Conservation (phyloP, 1,140 invertebrate genomes). For the Lepeophtheirus salmonis region DNA sequence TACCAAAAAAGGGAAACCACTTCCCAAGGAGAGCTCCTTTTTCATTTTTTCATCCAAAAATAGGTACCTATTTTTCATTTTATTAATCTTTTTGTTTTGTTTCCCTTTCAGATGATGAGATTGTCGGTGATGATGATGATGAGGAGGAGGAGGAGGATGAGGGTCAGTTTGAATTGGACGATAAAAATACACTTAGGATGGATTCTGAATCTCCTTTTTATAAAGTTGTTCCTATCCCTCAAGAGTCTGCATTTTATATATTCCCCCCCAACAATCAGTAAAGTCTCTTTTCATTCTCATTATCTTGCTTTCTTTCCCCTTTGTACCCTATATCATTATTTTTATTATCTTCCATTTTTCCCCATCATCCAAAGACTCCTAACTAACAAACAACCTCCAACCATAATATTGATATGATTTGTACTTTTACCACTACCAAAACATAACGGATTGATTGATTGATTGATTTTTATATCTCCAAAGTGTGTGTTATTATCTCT, state of each 20-base stretch:
- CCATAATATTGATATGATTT: too few relatives aligned
- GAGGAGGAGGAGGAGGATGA: constrained; percentile 16
- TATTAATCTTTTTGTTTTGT: not conserved
- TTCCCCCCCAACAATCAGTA: constrained; percentile 85
- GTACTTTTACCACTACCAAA: too few relatives aligned
- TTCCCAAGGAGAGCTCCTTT: constrained; percentile 43
- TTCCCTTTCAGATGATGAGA: not conserved
- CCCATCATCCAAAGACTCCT: too few relatives aligned
- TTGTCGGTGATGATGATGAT: too few relatives aligned
- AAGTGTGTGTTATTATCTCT: too few relatives aligned
- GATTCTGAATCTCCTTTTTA: constrained; percentile 39
- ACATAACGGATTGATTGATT: too few relatives aligned
- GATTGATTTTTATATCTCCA: too few relatives aligned
- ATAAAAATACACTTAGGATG: constrained; percentile 1
- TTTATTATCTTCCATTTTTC: too few relatives aligned
- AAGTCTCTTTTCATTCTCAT: too few relatives aligned
- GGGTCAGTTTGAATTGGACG: not conserved
- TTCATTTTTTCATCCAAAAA: constrained; percentile 35
- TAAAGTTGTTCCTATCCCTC: constrained; percentile 81
- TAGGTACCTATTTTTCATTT: constrained; percentile 26
- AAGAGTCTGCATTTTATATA: constrained; percentile 83
- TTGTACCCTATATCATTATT: too few relatives aligned
- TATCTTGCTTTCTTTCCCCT: too few relatives aligned
- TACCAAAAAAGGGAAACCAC: constrained; percentile 37
- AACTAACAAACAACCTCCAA: too few relatives aligned